Evolutionary conservation across 2,113 vertebrate genomes (phyloP), one percentile per base, ranked within the genome.

Genomic region (Nothoprocta perdicaria): DNA sequence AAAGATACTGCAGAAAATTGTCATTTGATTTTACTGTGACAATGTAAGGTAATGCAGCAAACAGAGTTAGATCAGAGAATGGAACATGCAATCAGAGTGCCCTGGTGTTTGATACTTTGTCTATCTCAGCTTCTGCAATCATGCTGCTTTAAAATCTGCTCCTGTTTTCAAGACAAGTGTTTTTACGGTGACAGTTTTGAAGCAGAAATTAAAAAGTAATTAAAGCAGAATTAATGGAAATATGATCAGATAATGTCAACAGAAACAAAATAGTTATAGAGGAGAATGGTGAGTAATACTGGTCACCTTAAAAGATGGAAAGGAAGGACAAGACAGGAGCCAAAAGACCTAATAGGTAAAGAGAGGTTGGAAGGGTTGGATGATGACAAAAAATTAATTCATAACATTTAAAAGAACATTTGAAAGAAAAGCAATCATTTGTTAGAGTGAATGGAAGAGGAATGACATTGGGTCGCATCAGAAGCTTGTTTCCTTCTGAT

Each of bases 301-400:
- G 13, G n/a, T 16, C n/a, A 80, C 7, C 19, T 68, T 63, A 87
- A 92, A 82, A 84, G 7, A n/a, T 16, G 24, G 17, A 24, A 33
- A 15, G 22, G 33, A 46, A 31, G 35, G 21, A 50, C 23, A 76
- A 87, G 38, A 24, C 27, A 50, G 5, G 35, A n/a, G 11, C 45
- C 72, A 83, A 53, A 80, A 80, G 71, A 26, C 11, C 46, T 81
- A 89, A 58, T 3, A 76, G 38, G 31, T 74, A 45, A 89, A 76
- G 48, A 48, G 8, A 33, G 29, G 26, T 57, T 35, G 33, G 14
- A 89, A 85, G 76, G 23, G n/a, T 53, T 48, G 19, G 52, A 53
- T 29, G 18, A 31, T 81, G 23, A 63, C n/a, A 46, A 52, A 9
- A 86, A 88, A 41, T 89, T 92, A 84, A 52, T 45, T 93, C 31